Evolutionary conservation across 37 sponge, comb jelly and placozoan species (phyloP).

Genomic region (Corticium candelabrum): DNA sequence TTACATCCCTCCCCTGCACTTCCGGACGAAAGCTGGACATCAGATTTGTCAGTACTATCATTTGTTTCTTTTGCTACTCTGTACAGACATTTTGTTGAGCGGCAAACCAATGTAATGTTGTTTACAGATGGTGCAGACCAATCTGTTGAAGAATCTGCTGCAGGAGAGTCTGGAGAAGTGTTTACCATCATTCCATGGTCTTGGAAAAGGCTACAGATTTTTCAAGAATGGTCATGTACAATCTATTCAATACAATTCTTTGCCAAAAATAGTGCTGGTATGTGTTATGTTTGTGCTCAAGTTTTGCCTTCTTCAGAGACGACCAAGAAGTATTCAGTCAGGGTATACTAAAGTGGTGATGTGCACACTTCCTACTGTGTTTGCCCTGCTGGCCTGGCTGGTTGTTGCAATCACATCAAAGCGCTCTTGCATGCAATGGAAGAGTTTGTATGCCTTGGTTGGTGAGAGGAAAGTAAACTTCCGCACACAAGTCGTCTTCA

Average conservation of each 20-base stretch:
- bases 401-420: constrained; percentile 23
- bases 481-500: constrained; percentile 24
- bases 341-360: constrained; percentile 1
- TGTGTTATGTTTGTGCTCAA: constrained; percentile 11
- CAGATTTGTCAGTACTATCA: constrained; percentile 11
- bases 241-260: constrained; percentile 6
- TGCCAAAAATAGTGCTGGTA: constrained; percentile 13
- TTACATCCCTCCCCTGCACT: constrained; percentile 6
- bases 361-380: constrained; percentile 22
- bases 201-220: constrained; percentile 25
- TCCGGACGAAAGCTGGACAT: constrained; percentile 14
- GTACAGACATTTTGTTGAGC: constrained; percentile 20
- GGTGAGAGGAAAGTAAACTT: constrained; percentile 10
- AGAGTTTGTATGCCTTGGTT: constrained; percentile 22
- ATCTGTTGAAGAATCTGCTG: not conserved
- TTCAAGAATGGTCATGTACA: constrained; percentile 29
- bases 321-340: constrained; percentile 16
- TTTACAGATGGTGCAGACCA: constrained; percentile 12
- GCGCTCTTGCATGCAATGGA: constrained; percentile 21
- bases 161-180: constrained; percentile 7
- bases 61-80: constrained; percentile 20
- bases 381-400: constrained; percentile 31
- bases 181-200: not conserved
- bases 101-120: constrained; percentile 11
- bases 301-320: constrained; percentile 22